Conservation (phyloP, 2,797 vertebrate species). For the Neopelma chrysocephalum region DNA sequence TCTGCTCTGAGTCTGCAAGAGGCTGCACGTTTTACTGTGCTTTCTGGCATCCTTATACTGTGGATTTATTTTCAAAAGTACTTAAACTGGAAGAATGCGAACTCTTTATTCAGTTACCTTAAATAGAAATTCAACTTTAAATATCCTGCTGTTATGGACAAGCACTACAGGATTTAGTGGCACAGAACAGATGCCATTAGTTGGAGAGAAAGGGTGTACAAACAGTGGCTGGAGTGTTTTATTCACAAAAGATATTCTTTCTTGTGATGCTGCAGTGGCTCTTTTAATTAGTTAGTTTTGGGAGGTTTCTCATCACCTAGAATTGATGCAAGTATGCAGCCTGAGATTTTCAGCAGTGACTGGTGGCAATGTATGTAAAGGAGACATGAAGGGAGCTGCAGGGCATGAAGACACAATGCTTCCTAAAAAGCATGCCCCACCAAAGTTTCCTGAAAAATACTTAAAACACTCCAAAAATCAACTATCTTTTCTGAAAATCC, state of each 20-base stretch:
- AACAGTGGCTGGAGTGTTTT: neutral
- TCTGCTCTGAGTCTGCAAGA: neutral
- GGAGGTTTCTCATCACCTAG: neutral
- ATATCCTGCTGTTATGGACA: neutral
- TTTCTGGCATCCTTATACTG: neutral
- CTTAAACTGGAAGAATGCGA: slow-evolving; percentile 8
- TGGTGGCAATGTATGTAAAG: neutral
- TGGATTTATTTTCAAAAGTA: neutral
- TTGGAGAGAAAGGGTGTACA: neutral
- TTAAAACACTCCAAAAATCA: neutral
- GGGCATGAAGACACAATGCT: accelerated
- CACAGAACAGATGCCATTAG: neutral
- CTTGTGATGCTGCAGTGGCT: neutral
- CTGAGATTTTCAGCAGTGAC: neutral
- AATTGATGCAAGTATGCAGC: neutral
- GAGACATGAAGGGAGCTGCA: neutral
- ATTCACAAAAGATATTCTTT: neutral
- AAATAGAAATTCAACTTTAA: neutral
- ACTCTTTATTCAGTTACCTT: neutral
- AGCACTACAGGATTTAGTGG: neutral
- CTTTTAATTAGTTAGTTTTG: neutral
- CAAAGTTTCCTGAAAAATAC: neutral
- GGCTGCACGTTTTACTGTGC: neutral
- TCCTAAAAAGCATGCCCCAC: neutral
- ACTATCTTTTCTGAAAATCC: neutral